Evolutionary conservation across 2,888 invertebrate species (phyloP), one percentile per base, ranked within the genome.

Genomic region (Mystacides longicornis): DNA sequence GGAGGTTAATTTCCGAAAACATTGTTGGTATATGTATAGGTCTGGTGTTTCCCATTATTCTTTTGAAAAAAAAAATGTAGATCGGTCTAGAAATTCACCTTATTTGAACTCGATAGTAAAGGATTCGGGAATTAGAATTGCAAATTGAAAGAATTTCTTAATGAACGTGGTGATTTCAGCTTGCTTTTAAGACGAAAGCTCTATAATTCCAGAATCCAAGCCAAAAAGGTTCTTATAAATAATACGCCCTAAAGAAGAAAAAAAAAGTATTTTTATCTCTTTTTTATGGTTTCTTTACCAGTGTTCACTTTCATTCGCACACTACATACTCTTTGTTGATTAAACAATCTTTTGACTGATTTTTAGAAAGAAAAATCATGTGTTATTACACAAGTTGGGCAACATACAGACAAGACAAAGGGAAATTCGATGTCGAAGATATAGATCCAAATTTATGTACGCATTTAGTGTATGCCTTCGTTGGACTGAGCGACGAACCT

Each of bases 371-470:
- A 3, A 53, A 52, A 23, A 0, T 57, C 2, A 54, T 54, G 3
- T 89, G 90, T 64, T 90, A 90, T 69, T 85, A 82, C 62, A 87
- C 87, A 2, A 82, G 84, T 11, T 90, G 90, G 90, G 79, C 89
- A 0, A 80, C 80, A 0, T 88, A 89, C 64, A 78, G 89, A 31
- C 68, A 67, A 0, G 81, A 79, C 0, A 65, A 71, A 49, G 89
- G 89, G 0, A 78, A 82, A 66, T 89, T 84, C 63, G 75, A 81
- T 7, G 80, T 87, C 0, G 74, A 77, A 9, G 64, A 86, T 57
- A 83, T 90, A 42, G 80, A 89, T 63, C 78, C 86, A 0, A 68
- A 68, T 7, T 70, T 87, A 0, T 91, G 90, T 67, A 89, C 89
- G 0, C 89, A 91, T 65, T 54, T 87, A 47, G 78, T 89, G 11